Percentiles rank a stretch among this genome's conserved stretches.
Evolutionary conservation across 1,140 invertebrate species (phyloP).

Genomic region (Trichonephila clavata): DNA sequence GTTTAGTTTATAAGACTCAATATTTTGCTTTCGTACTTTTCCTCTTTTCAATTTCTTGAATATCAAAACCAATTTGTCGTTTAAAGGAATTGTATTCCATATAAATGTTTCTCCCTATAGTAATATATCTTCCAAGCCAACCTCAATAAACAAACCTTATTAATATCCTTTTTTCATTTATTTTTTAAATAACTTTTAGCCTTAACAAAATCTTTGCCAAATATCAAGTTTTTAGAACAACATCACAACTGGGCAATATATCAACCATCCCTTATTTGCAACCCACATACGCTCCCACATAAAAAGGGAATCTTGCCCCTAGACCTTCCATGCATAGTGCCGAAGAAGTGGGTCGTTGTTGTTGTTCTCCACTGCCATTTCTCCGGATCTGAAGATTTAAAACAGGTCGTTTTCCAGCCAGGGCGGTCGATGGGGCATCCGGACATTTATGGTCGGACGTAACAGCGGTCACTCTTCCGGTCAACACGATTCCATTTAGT

Average conservation of each 20-base stretch:
- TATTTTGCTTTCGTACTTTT: no score
- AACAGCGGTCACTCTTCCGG: conserved; percentile 23
- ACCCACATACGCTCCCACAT: neutral
- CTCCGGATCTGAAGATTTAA: neutral
- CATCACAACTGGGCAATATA: neutral
- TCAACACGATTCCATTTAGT: conserved; percentile 30
- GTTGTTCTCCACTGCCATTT: neutral
- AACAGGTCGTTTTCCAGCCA: conserved; percentile 6
- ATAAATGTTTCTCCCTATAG: no score
- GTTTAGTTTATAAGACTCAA: no score
- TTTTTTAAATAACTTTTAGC: neutral
- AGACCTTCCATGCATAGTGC: neutral
- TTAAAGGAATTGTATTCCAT: no score
- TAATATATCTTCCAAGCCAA: no score
- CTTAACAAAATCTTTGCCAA: neutral
- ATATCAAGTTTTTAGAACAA: neutral
- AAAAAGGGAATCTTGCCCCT: neutral
- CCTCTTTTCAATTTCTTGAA: no score
- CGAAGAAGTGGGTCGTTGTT: neutral
- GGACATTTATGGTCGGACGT: neutral
- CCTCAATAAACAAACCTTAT: no score
- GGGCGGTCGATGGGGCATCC: neutral
- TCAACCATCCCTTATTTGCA: neutral
- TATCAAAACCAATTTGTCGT: no score
- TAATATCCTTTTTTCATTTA: neutral